A percentile compares a stretch with the other conserved stretches of the same genome.
Evolutionary conservation across 2,888 invertebrate genomes (phyloP).

Genomic region (Morpho achilles): DNA sequence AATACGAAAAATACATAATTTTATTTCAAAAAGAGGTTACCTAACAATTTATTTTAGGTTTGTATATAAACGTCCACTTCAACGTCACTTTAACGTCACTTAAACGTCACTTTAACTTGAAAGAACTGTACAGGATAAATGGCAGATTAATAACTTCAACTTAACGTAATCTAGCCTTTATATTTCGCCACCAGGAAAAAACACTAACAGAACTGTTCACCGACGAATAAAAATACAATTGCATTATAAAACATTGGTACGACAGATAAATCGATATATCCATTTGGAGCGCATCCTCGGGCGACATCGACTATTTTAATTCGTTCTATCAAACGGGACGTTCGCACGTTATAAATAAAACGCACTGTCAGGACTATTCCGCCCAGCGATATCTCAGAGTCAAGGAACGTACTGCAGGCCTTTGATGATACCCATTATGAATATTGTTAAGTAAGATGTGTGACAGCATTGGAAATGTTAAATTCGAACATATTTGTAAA

Average conservation of each 20-base stretch:
- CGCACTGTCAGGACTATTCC: conserved; percentile 67
- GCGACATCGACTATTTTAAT: conserved; percentile 43
- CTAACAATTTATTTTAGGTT: no score
- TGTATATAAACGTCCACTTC: no score
- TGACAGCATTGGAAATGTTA: conserved; percentile 23
- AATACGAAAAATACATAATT: no score
- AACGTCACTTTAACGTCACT: no score
- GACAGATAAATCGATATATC: conserved; percentile 52
- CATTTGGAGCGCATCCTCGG: conserved; percentile 41
- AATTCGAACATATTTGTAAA: conserved; percentile 13
- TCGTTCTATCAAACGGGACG: conserved; percentile 56
- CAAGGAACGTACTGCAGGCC: conserved; percentile 53
- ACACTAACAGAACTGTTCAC: conserved; percentile 5
- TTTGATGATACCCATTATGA: conserved; percentile 72
- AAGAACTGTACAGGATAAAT: conserved; percentile 5
- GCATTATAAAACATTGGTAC: conserved; percentile 25
- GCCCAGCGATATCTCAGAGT: conserved; percentile 68
- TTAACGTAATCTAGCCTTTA: conserved; percentile 14
- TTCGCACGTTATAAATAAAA: conserved; percentile 71
- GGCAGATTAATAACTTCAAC: conserved; percentile 9
- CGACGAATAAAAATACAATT: conserved; percentile 22
- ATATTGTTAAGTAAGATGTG: conserved; percentile 40
- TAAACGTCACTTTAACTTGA: no score
- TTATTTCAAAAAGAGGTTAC: no score
- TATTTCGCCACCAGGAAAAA: conserved; percentile 8